Evolutionary conservation across 2,888 invertebrate genomes (phyloP), one percentile per base, ranked within the genome.

Genomic region (Oxystoma pomonae): DNA sequence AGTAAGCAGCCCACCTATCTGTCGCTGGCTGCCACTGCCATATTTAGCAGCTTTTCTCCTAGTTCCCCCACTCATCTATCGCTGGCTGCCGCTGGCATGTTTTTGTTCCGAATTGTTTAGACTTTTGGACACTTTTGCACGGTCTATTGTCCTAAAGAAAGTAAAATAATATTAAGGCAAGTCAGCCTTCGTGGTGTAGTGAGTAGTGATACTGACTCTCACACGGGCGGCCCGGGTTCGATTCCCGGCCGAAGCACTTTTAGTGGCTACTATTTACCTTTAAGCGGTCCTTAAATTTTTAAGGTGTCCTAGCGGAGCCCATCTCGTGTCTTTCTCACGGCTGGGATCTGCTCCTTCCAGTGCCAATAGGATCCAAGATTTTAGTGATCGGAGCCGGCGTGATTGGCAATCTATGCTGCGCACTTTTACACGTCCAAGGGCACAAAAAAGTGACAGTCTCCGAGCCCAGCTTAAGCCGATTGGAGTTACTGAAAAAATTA

Each of bases 281-380:
- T n/a, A n/a, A n/a, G n/a, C n/a, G n/a, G n/a, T n/a, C n/a, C 3
- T 57, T n/a, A 9, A 16, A 16, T 49, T 55, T 70, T 77, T 0
- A 79, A 84, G 89, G 84, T 57, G 88, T 84, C 7, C 80, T 90
- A 0, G 83, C 84, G 57, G 90, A 90, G 74, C 90, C 90, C 0
- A 80, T 88, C 57, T 89, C 90, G 0, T 90, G 90, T 70, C 81
- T 90, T 1, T 82, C 86, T 0, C 90, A 89, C 68, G 89, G 88
- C 0, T 87, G 85, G 81, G 85, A 89, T 68, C 81, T 82, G 57
- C 83, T 87, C 1, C 79, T 82, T 3, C 86, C 88, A 0, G 76
- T 90, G 7, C 72, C 81, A 0, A 81, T 89, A 0, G 88, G 88
- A 0, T 74, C 82, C 21, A 85, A 83, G 67, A 84, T 89, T 12